Base-by-base conservation (phyloP, 2,888 invertebrate genomes). In the Catocala sponsa region DNA sequence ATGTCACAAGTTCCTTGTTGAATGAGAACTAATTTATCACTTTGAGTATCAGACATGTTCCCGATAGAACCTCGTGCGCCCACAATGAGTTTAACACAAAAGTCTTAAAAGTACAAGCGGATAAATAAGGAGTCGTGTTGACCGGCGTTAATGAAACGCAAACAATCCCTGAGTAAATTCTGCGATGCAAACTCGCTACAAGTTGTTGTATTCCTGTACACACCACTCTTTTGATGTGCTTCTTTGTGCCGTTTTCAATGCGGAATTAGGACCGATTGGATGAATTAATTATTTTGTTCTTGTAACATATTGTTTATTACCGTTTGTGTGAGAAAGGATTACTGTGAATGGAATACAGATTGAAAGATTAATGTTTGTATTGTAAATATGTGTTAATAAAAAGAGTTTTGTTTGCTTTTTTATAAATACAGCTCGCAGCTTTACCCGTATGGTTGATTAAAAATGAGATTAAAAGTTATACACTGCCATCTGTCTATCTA, bases 91-190 rank as follows among this genome's bases (percentile, higher is more conserved):
- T 72, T 63, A 62, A 80, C 74, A 79, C 78, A 74, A 81, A 46
- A 81, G 74, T 80, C 72, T 76, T 74, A 77, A 78, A 81, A 80
- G 79, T 81, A 82, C 79, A 79, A 81, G 70, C 74, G 76, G 80
- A 85, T 85, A 89, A 90, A 89, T 88, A 87, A 88, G 84, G 86
- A 86, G 83, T 84, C 83, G 82, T 89, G 89, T 90, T 90, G 90
- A 86, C 88, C 84, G 76, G 12, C 84, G 83, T 83, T 91, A 91
- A 91, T 90, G 90, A 90, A 91, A 90, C 87, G 87, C 90, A 89
- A 91, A 90, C 87, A 88, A 85, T 84, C 77, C 82, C 56, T 71
- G 75, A 81, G 85, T 81, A 86, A 87, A 85, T 84, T 83, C 82
- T 78, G 75, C 78, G 79, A 82, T 86, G 85, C 83, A 84, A 83